phyloP scores from a whole-genome alignment of 2,113 vertebrate genomes.

The Pterophyllum scalare region DNA sequence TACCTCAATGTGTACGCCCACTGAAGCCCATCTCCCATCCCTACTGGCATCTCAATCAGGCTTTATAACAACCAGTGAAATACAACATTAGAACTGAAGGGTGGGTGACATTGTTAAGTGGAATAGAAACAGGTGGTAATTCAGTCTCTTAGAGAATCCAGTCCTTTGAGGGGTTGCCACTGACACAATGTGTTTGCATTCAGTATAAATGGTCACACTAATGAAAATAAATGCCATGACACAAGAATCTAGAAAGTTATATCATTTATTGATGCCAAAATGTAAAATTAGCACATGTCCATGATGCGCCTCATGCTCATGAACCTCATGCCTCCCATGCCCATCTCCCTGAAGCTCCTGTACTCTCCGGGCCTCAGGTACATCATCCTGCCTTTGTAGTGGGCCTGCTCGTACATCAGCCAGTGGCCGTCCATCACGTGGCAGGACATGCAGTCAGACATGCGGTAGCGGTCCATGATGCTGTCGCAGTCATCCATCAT shows the following conservation, averaged over 20 bases:
- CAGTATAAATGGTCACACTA: neutral
- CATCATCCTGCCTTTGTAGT: conserved; percentile 69
- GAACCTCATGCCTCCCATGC: conserved; percentile 23
- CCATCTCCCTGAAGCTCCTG: conserved; percentile 68
- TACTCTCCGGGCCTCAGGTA: conserved; percentile 71
- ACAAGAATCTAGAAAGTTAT: neutral
- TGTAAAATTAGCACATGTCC: conserved; percentile 62
- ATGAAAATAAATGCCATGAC: neutral
- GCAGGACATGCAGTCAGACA: conserved; percentile 77
- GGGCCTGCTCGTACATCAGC: conserved; percentile 19
- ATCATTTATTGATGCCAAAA: conserved; percentile 43
- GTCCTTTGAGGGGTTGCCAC: neutral
- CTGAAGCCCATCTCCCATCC: neutral
- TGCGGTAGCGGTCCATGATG: conserved; percentile 68
- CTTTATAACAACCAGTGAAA: neutral
- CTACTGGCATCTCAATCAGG: neutral
- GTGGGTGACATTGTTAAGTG: neutral
- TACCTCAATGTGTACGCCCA: too few relatives aligned
- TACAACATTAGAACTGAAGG: neutral
- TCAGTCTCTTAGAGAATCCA: neutral
- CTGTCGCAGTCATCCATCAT: conserved; percentile 55
- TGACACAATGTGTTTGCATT: neutral
- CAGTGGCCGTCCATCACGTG: conserved; percentile 55
- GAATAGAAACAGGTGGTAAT: neutral
- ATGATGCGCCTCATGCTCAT: conserved; percentile 71